Percentiles rank a stretch among this genome's conserved stretches.
phyloP scores from a whole-genome alignment of 2,113 vertebrate genomes.

The Ciconia boyciana region DNA sequence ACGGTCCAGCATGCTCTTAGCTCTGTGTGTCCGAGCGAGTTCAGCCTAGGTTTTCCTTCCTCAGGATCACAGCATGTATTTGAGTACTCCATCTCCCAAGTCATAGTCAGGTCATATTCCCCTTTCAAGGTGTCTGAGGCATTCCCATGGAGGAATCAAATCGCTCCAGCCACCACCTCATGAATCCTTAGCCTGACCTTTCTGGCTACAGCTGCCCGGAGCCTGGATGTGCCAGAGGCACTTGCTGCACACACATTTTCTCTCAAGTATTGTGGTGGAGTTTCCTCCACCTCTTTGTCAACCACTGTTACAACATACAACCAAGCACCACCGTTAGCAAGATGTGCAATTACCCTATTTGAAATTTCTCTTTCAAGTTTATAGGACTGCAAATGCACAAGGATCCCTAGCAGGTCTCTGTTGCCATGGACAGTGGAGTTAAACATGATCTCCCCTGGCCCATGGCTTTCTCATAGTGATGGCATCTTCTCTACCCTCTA shows the following conservation, averaged over 20 bases:
- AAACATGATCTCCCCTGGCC: background rate
- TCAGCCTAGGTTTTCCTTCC: background rate
- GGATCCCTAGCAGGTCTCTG: background rate
- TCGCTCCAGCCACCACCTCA: background rate
- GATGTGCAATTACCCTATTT: background rate
- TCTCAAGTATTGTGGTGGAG: background rate
- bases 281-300: conserved; percentile 52
- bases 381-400: background rate
- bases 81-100: background rate
- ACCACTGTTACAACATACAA: conserved; percentile 45
- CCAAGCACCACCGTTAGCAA: background rate
- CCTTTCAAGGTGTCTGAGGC: background rate
- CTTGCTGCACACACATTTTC: background rate
- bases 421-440: background rate
- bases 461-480: background rate
- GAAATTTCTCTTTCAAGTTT: background rate
- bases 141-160: background rate
- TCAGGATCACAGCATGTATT: accelerated
- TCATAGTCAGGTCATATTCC: background rate
- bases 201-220: background rate
- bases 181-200: background rate
- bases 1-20: background rate
- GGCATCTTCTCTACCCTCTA: background rate
- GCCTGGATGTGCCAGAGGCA: background rate
- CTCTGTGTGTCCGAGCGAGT: background rate